Evolutionary conservation across 2,888 invertebrate species (phyloP), one percentile per base, ranked within the genome.

Genomic region (Acronicta alni): DNA sequence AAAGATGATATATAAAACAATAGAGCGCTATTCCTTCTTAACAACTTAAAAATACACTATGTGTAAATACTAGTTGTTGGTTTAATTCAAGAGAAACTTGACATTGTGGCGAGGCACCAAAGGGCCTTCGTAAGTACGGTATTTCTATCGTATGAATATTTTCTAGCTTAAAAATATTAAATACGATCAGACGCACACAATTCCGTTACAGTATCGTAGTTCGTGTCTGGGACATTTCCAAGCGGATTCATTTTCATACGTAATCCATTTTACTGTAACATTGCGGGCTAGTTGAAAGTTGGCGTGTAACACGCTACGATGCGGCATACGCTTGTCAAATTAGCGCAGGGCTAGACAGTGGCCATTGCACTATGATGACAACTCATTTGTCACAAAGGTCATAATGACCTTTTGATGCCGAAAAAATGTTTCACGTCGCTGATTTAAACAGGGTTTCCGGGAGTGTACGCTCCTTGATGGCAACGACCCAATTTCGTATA

Each of bases 281-380:
- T 71, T 68, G 63, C 67, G 58, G 73, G 46, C 39, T 61, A 56
- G 77, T 67, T 66, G 72, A 74, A 73, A 57, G 82, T 74, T 83
- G 58, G 87, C 89, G 88, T 88, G 89, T 62, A 51, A 70, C 89
- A 88, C 88, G 89, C 86, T 64, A 87, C 71, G 72, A 80, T 81
- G 81, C 82, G 79, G 80, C 80, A 81, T 77, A 75, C 78, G 72
- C 63, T 79, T 84, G 84, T 83, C 82, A 79, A 84, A 84, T 83
- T 84, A 82, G 74, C 71, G 65, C 66, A 66, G 71, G 74, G 68
- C 60, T 72, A 67, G 70, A 72, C 75, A 70, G 66, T 81, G 81
- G 82, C 73, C 76, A 77, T 78, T 77, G 78, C 78, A 72, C 77
- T 64, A 68, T 53, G 55, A 68, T 63, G 53, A 68, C 67, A 51